phyloP scores from a whole-genome alignment of 1,140 invertebrate genomes.

The Sinonovacula constricta region DNA sequence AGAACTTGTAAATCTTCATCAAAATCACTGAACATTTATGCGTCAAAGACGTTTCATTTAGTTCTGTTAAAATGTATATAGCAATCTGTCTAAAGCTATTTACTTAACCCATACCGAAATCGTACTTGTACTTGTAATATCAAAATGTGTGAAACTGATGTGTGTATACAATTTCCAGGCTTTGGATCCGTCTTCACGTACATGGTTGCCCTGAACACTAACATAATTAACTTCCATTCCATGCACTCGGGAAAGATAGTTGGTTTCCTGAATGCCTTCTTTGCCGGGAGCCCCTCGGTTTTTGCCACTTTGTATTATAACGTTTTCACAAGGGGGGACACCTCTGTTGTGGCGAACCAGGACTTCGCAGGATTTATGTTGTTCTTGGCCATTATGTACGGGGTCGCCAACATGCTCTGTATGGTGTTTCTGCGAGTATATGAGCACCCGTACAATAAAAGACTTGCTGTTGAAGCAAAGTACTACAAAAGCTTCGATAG shows the following conservation, averaged over 20 bases:
- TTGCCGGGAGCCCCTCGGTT: not conserved
- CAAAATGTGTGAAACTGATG: no score
- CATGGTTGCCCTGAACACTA: not conserved
- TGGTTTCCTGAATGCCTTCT: not conserved
- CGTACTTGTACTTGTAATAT: no score
- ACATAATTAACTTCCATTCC: not conserved
- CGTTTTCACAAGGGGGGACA: not conserved
- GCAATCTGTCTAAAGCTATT: no score
- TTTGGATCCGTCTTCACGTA: not conserved
- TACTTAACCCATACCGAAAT: no score
- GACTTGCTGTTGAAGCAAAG: no score
- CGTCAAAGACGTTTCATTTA: no score
- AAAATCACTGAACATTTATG: no score
- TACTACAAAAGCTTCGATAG: no score
- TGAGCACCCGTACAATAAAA: no score
- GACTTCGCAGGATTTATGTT: constrained; percentile 50
- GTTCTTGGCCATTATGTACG: constrained; percentile 54
- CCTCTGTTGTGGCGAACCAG: not conserved
- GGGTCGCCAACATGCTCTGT: constrained; percentile 53
- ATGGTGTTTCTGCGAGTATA: constrained; percentile 55
- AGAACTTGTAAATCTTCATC: no score
- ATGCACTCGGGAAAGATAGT: not conserved
- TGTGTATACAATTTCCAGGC: no score
- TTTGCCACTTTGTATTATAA: not conserved
- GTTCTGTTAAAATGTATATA: no score